These are phyloP conservation scores for Brachionus manjavacas DNA, from an alignment of 1,140 invertebrate genomes.

Conservation along the genomic window DNA sequence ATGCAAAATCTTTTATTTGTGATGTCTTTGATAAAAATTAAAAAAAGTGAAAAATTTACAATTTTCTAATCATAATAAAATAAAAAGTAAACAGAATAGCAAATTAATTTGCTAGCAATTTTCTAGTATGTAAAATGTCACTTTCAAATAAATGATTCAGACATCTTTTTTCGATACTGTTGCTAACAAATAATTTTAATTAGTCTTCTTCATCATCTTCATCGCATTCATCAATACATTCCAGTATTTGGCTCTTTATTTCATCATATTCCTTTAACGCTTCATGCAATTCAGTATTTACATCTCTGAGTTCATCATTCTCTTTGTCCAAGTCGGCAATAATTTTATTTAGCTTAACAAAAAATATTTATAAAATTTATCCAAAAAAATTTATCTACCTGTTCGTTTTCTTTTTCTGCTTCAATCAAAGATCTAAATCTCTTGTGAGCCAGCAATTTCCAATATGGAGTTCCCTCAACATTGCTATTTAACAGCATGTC, in stretches of 20 bases:
- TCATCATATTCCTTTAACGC: constrained; percentile 16
- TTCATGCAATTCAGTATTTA: not conserved
- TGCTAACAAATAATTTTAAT: too few species aligned
- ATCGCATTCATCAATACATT: constrained; percentile 18
- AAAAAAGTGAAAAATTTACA: constrained; percentile 7
- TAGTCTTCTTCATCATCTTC: constrained; percentile 33
- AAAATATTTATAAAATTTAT: not conserved
- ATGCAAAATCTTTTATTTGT: not conserved
- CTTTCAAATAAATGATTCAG: not conserved
- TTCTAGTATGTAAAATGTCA: not conserved
- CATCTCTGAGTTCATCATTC: constrained; percentile 10
- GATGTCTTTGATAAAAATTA: not conserved
- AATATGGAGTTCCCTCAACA: constrained; percentile 18
- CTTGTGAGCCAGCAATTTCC: constrained; percentile 25
- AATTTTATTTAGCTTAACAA: not conserved
- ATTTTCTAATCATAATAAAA: constrained; percentile 6
- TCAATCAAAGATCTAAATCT: not conserved
- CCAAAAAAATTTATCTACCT: not conserved
- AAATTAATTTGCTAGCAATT: not conserved
- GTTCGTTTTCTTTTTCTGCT: constrained; percentile 25
- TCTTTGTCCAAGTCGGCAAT: constrained; percentile 11
- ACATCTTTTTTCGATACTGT: not conserved
- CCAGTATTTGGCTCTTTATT: constrained; percentile 3
- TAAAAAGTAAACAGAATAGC: not conserved
- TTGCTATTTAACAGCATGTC: constrained; percentile 20